Percentiles rank a stretch among this genome's conserved stretches.
phyloP scores from a whole-genome alignment of 2,113 vertebrate genomes.

The Sula dactylatra region DNA sequence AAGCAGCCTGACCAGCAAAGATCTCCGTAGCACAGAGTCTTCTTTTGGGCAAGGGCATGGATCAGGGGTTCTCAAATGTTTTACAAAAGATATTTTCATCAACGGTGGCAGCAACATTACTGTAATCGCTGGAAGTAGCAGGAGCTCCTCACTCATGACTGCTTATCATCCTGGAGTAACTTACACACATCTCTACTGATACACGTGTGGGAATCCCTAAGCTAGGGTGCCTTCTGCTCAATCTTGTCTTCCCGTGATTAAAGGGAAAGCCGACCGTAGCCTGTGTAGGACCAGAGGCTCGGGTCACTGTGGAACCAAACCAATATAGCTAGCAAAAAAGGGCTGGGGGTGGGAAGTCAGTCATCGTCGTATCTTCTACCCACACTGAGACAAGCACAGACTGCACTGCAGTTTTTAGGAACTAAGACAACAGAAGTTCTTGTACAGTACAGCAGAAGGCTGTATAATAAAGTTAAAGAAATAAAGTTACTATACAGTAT shows the following conservation, averaged over 20 bases:
- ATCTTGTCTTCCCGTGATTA: not conserved
- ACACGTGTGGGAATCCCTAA: accelerated
- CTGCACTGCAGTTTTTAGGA: not conserved
- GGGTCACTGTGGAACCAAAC: not conserved
- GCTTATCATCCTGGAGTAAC: not conserved
- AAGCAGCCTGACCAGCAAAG: not conserved
- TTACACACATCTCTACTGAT: not conserved
- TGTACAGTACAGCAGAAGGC: not conserved
- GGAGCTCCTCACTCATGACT: not conserved
- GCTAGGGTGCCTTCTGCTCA: not conserved
- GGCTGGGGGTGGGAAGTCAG: not conserved
- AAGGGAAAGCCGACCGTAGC: not conserved
- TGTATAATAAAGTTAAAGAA: not conserved
- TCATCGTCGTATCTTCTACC: not conserved
- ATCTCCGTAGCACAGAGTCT: not conserved
- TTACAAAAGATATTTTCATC: not conserved
- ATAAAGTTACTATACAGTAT: not conserved
- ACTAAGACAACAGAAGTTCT: not conserved
- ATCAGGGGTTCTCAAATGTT: not conserved
- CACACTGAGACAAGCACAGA: not conserved
- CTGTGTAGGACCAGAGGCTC: not conserved
- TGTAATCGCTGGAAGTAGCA: not conserved
- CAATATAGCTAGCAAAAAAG: not conserved
- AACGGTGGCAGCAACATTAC: not conserved
- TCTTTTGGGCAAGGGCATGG: not conserved